Conservation (phyloP, 2,113 vertebrate genomes). For the Vicugna pacos region DNA sequence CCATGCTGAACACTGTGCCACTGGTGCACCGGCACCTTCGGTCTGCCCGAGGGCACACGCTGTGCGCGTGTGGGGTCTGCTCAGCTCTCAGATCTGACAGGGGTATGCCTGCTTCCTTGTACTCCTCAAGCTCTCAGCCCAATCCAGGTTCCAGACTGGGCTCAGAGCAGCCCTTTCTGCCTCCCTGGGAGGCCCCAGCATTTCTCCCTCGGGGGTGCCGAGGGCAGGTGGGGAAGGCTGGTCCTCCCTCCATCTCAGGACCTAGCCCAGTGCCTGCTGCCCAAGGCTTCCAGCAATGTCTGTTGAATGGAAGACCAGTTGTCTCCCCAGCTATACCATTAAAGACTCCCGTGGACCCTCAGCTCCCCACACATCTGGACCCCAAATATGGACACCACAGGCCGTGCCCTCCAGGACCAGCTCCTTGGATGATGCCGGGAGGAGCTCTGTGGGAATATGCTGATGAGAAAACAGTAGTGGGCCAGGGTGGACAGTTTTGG, state of each 20-base stretch:
- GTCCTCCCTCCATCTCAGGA: neutral
- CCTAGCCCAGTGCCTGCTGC: no score
- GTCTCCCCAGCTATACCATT: fast-evolving
- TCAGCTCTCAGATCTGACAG: neutral
- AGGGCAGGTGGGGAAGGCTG: neutral
- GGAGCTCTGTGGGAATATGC: neutral
- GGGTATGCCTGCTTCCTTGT: neutral
- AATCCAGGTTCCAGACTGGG: neutral
- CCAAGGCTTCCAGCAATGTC: neutral
- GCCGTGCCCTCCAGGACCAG: neutral
- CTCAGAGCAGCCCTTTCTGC: neutral
- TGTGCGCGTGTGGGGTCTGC: neutral
- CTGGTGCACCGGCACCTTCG: neutral
- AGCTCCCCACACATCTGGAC: neutral
- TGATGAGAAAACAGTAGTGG: neutral
- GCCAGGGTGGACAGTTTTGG: no score
- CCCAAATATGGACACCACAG: no score
- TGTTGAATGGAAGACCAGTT: neutral
- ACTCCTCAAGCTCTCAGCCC: neutral
- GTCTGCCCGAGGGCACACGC: neutral
- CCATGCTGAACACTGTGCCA: fast-evolving
- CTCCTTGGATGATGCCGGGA: fast-evolving
- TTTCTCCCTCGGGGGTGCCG: neutral
- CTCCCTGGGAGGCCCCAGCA: neutral
- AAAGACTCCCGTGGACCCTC: neutral